Percentiles rank a stretch among this genome's conserved stretches.
Evolutionary conservation across 2,888 invertebrate species (phyloP).

Genomic region (Cistogaster globosa): DNA sequence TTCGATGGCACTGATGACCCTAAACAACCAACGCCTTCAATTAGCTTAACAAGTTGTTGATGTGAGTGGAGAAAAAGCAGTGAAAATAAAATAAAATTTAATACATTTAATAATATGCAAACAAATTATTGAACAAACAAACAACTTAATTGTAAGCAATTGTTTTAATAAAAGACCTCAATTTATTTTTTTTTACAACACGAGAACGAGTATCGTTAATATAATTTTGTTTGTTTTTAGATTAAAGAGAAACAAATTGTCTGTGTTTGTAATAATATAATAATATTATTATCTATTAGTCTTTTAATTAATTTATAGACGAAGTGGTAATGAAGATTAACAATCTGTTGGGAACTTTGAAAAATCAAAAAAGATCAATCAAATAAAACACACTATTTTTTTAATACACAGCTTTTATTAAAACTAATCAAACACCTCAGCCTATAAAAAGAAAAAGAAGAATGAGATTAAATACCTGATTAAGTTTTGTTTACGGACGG

Average conservation of each 20-base stretch:
- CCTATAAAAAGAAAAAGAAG: no score
- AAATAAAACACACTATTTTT: no score
- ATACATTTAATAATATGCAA: constrained; percentile 51
- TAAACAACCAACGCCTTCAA: constrained; percentile 67
- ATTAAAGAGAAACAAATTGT: neutral
- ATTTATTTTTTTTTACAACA: constrained; percentile 31
- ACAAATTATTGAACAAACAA: constrained; percentile 47
- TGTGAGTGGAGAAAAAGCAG: constrained; percentile 3
- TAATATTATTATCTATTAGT: neutral
- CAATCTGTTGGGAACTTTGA: no score
- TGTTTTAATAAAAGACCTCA: constrained; percentile 49
- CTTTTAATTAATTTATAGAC: constrained; percentile 1
- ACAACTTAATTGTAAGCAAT: constrained; percentile 54
- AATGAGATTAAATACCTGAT: no score
- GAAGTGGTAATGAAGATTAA: neutral
- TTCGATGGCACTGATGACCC: constrained; percentile 41
- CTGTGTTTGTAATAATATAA: constrained; percentile 14
- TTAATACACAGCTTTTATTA: no score
- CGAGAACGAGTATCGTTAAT: constrained; percentile 2
- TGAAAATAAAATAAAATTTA: constrained; percentile 39
- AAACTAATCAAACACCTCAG: no score
- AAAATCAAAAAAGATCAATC: no score
- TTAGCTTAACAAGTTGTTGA: constrained; percentile 40
- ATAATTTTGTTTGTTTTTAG: neutral
- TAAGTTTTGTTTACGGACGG: no score